Conservation (phyloP, 2,113 vertebrate genomes). For the Peromyscus californicus region DNA sequence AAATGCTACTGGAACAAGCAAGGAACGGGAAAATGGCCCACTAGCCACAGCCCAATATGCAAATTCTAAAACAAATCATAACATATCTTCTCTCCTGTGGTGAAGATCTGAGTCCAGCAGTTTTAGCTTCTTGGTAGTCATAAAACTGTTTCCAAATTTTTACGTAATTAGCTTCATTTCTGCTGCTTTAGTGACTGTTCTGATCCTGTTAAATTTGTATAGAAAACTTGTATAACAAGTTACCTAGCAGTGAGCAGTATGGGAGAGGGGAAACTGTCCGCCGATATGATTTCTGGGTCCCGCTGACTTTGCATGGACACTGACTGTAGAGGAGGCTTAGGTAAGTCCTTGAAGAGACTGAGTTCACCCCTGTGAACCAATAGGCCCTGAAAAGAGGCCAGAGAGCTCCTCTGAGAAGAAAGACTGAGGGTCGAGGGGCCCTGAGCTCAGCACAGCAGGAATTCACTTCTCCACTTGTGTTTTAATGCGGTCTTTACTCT, state of each 20-base stretch:
- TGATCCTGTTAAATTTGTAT: background rate
- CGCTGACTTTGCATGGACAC: background rate
- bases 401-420: background rate
- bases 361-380: slow-evolving; percentile 28
- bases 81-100: background rate
- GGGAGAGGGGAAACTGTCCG: background rate
- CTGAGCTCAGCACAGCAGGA: background rate
- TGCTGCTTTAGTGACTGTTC: background rate
- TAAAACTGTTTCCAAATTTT: background rate
- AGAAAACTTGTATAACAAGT: background rate
- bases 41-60: background rate
- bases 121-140: background rate
- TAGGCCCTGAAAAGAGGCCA: background rate
- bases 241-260: accelerated
- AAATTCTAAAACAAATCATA: background rate
- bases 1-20: background rate
- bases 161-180: background rate
- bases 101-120: background rate
- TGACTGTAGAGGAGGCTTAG: slow-evolving; percentile 58
- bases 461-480: slow-evolving; percentile 31
- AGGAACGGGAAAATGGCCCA: background rate
- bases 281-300: background rate
- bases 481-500: slow-evolving; percentile 81
- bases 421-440: background rate
- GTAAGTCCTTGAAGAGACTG: slow-evolving; percentile 13